These are phyloP conservation scores for Mylabris sibirica DNA, from an alignment of 2,888 invertebrate genomes.

Conservation along the genomic window DNA sequence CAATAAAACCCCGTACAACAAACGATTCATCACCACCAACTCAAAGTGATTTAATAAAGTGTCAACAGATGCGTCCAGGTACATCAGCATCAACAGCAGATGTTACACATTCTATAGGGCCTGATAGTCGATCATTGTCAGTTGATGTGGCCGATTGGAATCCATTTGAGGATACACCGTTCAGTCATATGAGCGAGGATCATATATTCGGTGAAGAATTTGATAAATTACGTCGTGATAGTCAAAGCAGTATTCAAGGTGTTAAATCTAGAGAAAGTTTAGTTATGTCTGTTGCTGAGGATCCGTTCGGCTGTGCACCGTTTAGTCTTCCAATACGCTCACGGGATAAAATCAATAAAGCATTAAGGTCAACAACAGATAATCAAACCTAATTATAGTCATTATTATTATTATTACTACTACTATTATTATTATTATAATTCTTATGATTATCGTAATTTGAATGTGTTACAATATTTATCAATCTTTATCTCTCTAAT, in stretches of 20 bases:
- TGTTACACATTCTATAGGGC: constrained; percentile 51
- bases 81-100: constrained; percentile 59
- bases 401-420: background rate
- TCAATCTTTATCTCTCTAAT: background rate
- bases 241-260: constrained; percentile 77
- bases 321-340: constrained; percentile 72
- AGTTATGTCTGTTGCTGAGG: constrained; percentile 73
- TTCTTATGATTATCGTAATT: background rate
- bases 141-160: constrained; percentile 80
- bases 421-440: background rate
- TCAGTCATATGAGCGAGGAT: constrained; percentile 79
- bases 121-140: constrained; percentile 57
- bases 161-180: constrained; percentile 81
- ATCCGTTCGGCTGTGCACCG: constrained; percentile 85
- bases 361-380: constrained; percentile 18
- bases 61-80: constrained; percentile 52
- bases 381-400: constrained; percentile 17
- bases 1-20: constrained; percentile 65
- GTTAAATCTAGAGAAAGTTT: constrained; percentile 75
- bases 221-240: constrained; percentile 80
- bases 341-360: constrained; percentile 54
- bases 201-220: constrained; percentile 85
- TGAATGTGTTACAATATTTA: background rate
- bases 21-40: constrained; percentile 53
- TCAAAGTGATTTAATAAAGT: constrained; percentile 39